Evolutionary conservation across 2,113 vertebrate genomes (phyloP).

Genomic region (Circaetus cinerascens): DNA sequence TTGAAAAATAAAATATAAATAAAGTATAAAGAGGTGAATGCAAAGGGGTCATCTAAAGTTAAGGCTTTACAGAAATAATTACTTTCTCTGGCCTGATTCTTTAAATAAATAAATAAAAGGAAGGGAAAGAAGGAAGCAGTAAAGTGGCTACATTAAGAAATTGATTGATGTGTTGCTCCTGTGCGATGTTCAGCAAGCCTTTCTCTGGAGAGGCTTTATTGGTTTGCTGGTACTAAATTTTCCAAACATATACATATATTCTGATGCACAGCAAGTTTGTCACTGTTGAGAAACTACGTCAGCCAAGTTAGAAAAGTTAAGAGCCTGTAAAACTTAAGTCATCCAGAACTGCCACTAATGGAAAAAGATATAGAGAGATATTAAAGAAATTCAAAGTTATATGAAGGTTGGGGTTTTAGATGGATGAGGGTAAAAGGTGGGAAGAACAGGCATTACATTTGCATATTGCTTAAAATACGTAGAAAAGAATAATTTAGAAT

Average conservation of each 20-base stretch:
- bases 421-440: background rate
- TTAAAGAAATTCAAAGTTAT: slow-evolving; percentile 55
- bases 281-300: slow-evolving; percentile 50
- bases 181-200: background rate
- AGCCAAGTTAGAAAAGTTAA: slow-evolving; percentile 62
- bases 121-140: background rate
- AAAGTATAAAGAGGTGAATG: background rate
- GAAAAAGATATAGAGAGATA: slow-evolving; percentile 40
- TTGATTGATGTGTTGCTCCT: slow-evolving; percentile 48
- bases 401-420: slow-evolving; percentile 33
- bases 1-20: background rate
- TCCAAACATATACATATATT: slow-evolving; percentile 55
- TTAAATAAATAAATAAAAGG: background rate
- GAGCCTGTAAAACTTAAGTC: slow-evolving; percentile 61
- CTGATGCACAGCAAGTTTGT: slow-evolving; percentile 49
- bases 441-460: background rate
- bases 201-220: slow-evolving; percentile 49
- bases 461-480: background rate
- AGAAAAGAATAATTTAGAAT: background rate
- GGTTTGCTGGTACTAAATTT: slow-evolving; percentile 58
- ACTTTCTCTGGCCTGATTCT: background rate
- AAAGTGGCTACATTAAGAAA: slow-evolving; percentile 48
- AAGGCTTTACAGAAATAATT: background rate
- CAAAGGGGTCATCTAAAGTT: background rate
- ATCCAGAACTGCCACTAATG: slow-evolving; percentile 59